These are phyloP conservation scores for Ctena decussata DNA, from an alignment of 2,888 invertebrate genomes.

Conservation along the genomic window DNA sequence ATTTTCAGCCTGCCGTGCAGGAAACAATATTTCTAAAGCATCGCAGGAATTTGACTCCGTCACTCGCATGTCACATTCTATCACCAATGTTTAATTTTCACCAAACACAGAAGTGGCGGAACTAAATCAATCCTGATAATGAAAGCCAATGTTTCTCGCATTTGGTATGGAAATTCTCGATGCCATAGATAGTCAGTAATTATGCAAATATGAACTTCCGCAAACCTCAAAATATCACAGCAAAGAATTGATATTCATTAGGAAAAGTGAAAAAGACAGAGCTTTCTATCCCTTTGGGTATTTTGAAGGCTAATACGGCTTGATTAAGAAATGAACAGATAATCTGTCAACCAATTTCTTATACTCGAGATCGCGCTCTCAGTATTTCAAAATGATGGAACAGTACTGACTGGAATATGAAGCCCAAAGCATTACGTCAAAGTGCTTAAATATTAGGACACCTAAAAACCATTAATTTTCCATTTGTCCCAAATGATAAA, in stretches of 20 bases:
- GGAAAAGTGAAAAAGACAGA: background rate
- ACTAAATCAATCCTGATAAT: conserved; percentile 8
- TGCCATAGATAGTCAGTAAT: background rate
- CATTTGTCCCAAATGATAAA: too few relatives aligned
- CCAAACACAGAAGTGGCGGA: background rate
- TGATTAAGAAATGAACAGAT: too few relatives aligned
- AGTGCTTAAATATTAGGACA: too few relatives aligned
- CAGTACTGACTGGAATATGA: too few relatives aligned
- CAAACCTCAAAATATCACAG: background rate
- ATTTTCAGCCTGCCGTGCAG: too few relatives aligned
- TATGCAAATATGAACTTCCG: conserved; percentile 7
- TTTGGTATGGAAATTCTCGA: background rate
- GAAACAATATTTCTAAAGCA: too few relatives aligned
- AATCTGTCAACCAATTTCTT: too few relatives aligned
- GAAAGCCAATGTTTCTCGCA: background rate
- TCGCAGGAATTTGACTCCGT: background rate
- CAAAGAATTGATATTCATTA: conserved; percentile 6
- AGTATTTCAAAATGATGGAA: too few relatives aligned
- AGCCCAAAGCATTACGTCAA: too few relatives aligned
- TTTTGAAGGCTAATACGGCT: too few relatives aligned
- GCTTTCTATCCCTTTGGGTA: background rate
- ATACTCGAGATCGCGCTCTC: too few relatives aligned
- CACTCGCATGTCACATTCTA: background rate
- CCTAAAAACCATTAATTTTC: too few relatives aligned
- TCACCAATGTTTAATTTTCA: background rate